Percentiles rank a stretch among this genome's conserved stretches.
phyloP scores from a whole-genome alignment of 2,888 invertebrate species.

The Scrobipalpa atriplicella region DNA sequence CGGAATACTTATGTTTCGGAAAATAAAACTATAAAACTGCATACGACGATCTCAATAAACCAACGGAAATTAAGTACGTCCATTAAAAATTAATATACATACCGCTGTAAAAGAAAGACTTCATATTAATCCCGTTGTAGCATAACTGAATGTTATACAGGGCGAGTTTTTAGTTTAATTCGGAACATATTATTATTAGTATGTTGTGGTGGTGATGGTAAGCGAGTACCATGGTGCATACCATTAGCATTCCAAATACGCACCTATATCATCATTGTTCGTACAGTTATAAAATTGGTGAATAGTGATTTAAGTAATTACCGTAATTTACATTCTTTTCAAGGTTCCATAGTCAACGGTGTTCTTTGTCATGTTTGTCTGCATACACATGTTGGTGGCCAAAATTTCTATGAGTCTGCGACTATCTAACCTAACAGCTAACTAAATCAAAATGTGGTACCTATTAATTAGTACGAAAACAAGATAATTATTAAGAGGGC shows the following conservation, averaged over 20 bases:
- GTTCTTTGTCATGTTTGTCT: too few species aligned
- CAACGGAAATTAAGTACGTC: constrained; percentile 35
- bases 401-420: too few species aligned
- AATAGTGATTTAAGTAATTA: background rate
- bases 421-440: too few species aligned
- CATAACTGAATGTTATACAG: background rate
- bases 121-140: constrained; percentile 9
- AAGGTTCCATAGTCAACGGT: too few species aligned
- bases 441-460: too few species aligned
- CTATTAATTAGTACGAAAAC: too few species aligned
- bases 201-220: too few species aligned
- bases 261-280: background rate
- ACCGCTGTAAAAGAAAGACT: constrained; percentile 5
- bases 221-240: background rate
- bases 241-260: constrained; percentile 5
- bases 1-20: constrained; percentile 39
- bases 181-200: background rate
- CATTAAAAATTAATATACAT: background rate
- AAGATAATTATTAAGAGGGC: too few species aligned
- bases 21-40: constrained; percentile 40
- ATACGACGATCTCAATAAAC: constrained; percentile 46
- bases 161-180: background rate
- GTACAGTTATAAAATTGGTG: background rate
- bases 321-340: too few species aligned
- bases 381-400: too few species aligned